Conservation (phyloP, 2,888 invertebrate genomes). For the Schizaphis graminum region DNA sequence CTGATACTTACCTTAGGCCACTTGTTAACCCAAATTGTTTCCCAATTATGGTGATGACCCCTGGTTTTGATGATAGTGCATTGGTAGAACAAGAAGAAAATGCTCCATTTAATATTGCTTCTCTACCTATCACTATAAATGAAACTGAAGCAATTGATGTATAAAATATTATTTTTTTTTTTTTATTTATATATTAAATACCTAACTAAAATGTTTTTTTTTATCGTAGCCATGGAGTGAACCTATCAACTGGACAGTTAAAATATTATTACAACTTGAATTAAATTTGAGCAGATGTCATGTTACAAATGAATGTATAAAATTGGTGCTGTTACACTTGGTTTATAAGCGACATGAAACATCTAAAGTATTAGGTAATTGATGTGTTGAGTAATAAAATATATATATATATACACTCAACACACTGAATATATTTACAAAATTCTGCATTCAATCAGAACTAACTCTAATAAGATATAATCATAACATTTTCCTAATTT, state of each 20-base stretch:
- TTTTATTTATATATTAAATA: neutral
- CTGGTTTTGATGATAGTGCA: slow-evolving; percentile 59
- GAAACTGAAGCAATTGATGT: slow-evolving; percentile 68
- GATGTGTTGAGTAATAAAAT: neutral
- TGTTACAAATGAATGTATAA: slow-evolving; percentile 54
- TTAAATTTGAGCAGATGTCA: slow-evolving; percentile 64
- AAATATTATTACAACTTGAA: slow-evolving; percentile 68
- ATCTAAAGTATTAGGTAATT: slow-evolving; percentile 43
- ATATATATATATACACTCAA: neutral
- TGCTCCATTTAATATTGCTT: slow-evolving; percentile 59
- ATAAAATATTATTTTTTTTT: neutral
- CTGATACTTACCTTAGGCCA: slow-evolving; percentile 45
- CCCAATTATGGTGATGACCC: slow-evolving; percentile 60
- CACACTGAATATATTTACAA: neutral
- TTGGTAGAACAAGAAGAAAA: slow-evolving; percentile 57
- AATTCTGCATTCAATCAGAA: neutral
- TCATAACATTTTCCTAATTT: neutral
- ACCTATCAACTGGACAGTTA: slow-evolving; percentile 69
- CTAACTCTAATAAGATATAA: neutral
- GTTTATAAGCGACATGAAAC: slow-evolving; percentile 62
- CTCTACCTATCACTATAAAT: slow-evolving; percentile 67
- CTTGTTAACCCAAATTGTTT: slow-evolving; percentile 56
- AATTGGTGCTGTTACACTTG: slow-evolving; percentile 50
- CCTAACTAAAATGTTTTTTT: neutral
- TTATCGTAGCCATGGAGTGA: slow-evolving; percentile 68